phyloP scores from a whole-genome alignment of 1,140 invertebrate species.

The Drosophila sulfurigaster region DNA sequence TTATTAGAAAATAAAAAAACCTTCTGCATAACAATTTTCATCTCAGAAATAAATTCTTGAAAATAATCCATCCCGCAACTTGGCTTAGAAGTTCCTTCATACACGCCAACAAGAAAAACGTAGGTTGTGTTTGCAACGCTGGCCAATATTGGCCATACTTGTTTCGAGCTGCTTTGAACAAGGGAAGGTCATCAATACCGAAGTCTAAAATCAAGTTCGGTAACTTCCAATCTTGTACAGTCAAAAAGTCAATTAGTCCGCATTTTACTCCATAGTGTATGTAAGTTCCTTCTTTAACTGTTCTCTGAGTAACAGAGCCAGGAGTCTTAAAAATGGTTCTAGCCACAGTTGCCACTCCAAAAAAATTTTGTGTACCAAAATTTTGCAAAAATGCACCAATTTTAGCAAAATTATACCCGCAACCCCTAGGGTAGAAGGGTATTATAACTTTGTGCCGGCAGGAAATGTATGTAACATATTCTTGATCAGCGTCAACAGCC shows the following conservation, averaged over 20 bases:
- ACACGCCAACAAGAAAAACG: neutral
- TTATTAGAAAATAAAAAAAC: neutral
- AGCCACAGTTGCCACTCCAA: too few species aligned
- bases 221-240: neutral
- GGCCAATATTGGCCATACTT: too few species aligned
- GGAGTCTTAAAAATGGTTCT: neutral
- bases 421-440: too few species aligned
- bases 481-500: too few species aligned
- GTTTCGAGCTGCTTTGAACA: too few species aligned
- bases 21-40: neutral
- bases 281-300: neutral
- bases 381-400: too few species aligned
- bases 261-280: neutral
- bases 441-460: too few species aligned
- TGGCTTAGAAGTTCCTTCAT: neutral
- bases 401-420: too few species aligned
- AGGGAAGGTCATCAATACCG: neutral
- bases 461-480: too few species aligned
- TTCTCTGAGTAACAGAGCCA: neutral
- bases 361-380: too few species aligned
- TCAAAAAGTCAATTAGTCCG: neutral
- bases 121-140: neutral
- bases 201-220: neutral
- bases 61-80: neutral
- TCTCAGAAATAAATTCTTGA: neutral